Evolutionary conservation across 2,888 invertebrate genomes (phyloP).

Genomic region (Drosophila villosipedis): DNA sequence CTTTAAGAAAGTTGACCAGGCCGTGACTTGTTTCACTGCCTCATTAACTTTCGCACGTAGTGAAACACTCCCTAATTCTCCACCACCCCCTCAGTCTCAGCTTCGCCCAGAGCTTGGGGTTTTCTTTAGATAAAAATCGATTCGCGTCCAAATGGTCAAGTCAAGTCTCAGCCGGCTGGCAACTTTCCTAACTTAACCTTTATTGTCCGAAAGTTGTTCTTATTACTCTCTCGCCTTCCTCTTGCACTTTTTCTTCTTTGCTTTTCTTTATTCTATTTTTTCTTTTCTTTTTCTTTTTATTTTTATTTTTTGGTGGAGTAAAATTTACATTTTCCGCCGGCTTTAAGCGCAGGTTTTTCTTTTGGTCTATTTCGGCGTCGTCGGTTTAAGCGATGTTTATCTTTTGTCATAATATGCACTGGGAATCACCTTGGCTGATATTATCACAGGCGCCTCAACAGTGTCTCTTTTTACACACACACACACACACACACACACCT

Average conservation of each 20-base stretch:
- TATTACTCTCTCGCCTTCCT: constrained; percentile 53
- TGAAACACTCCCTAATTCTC: constrained; percentile 28
- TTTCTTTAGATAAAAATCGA: constrained; percentile 80
- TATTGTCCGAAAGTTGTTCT: constrained; percentile 78
- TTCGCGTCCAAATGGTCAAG: constrained; percentile 58
- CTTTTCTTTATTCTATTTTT: constrained; percentile 27
- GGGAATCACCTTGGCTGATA: constrained; percentile 78
- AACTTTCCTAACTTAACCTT: constrained; percentile 81
- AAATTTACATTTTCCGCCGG: constrained; percentile 71
- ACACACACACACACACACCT: neutral
- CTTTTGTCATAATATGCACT: constrained; percentile 82
- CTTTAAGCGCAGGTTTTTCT: constrained; percentile 56
- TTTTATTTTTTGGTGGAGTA: constrained; percentile 33
- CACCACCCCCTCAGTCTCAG: neutral
- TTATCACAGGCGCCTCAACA: constrained; percentile 64
- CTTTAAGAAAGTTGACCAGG: constrained; percentile 75
- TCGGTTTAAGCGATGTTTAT: constrained; percentile 76
- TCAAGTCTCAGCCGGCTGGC: constrained; percentile 35
- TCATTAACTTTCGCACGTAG: constrained; percentile 78
- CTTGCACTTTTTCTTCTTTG: constrained; percentile 31
- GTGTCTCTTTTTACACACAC: constrained; percentile 29
- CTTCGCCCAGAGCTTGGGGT: neutral
- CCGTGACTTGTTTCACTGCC: constrained; percentile 72
- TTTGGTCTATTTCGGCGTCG: constrained; percentile 32
- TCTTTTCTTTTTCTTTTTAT: constrained; percentile 30